These are phyloP conservation scores for Oryctes rhinoceros DNA, from an alignment of 1,140 invertebrate species.

Conservation along the genomic window DNA sequence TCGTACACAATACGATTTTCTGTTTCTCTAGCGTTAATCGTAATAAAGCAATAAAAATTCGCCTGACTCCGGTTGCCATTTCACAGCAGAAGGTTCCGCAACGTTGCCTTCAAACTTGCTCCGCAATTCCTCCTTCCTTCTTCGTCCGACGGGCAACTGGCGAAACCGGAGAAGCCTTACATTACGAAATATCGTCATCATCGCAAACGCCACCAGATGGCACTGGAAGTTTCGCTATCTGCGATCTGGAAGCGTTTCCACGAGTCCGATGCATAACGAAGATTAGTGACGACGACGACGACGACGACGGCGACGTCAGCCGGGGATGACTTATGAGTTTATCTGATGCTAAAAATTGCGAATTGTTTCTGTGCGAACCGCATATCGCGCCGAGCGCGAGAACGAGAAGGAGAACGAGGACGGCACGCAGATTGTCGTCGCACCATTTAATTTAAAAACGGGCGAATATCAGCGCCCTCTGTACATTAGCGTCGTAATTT, in stretches of 20 bases:
- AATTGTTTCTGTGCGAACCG: background rate
- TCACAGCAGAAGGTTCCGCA: too few species aligned
- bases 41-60: slow-evolving; percentile 7
- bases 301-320: slow-evolving; percentile 7
- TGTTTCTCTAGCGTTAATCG: background rate
- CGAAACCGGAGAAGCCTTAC: background rate
- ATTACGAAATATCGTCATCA: background rate
- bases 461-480: background rate
- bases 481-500: background rate
- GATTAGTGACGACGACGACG: slow-evolving; percentile 23
- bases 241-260: slow-evolving; percentile 22
- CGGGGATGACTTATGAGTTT: slow-evolving; percentile 26
- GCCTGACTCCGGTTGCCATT: background rate
- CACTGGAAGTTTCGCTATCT: background rate
- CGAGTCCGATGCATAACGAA: slow-evolving; percentile 34
- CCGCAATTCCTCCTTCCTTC: background rate
- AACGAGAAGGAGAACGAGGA: background rate
- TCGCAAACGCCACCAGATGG: slow-evolving; percentile 31
- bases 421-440: background rate
- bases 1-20: too few species aligned
- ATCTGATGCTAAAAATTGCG: slow-evolving; percentile 40
- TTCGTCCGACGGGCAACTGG: background rate
- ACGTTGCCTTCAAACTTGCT: background rate
- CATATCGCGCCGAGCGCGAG: background rate
- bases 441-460: slow-evolving; percentile 29